phyloP scores from a whole-genome alignment of 2,797 vertebrate species.

The Sitta carolinensis region DNA sequence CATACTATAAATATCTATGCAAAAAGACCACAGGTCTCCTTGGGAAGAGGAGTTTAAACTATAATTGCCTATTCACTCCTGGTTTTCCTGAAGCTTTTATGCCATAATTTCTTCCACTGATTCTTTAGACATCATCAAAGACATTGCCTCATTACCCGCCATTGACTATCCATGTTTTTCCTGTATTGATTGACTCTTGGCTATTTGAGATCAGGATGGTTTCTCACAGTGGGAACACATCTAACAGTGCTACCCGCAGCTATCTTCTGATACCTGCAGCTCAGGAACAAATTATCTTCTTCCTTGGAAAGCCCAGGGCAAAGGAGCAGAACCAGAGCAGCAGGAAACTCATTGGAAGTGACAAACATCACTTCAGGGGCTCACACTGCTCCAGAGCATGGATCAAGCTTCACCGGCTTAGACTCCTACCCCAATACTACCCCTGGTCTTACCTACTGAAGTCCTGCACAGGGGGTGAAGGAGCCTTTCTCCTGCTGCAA shows the following conservation, averaged over 20 bases:
- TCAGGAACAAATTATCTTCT: background rate
- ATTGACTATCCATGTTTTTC: background rate
- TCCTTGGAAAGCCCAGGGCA: background rate
- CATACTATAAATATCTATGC: background rate
- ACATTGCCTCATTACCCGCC: background rate
- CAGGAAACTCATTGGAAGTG: background rate
- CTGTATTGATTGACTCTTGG: too few relatives aligned
- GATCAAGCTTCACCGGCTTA: background rate
- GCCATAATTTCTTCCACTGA: background rate
- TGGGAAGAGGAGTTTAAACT: background rate
- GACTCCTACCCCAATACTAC: accelerated
- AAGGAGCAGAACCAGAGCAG: background rate
- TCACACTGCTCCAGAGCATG: background rate
- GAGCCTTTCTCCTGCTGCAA: background rate
- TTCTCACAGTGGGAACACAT: background rate
- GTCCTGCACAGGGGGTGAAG: background rate
- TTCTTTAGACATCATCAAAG: background rate
- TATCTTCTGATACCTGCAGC: background rate
- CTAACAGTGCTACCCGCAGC: background rate
- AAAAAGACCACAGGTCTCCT: background rate
- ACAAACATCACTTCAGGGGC: background rate
- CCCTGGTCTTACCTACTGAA: background rate
- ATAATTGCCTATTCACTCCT: background rate
- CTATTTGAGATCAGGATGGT: background rate
- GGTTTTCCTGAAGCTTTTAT: background rate